Percentiles rank a stretch among this genome's conserved stretches.
Conservation (phyloP, 2,113 vertebrate genomes). For the Eubucco bourcierii region DNA sequence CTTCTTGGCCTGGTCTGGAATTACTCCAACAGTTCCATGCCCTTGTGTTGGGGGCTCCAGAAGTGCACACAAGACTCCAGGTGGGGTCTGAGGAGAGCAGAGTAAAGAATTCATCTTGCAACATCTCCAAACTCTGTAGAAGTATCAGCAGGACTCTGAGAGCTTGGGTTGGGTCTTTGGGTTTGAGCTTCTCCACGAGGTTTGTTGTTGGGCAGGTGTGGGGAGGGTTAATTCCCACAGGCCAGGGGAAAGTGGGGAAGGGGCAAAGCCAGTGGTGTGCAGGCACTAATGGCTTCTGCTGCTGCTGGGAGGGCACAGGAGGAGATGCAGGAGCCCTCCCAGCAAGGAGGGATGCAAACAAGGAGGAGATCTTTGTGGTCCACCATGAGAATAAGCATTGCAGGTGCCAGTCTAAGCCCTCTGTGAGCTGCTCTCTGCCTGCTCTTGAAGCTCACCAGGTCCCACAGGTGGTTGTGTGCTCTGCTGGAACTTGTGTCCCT, state of each 20-base stretch:
- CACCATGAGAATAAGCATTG: not conserved
- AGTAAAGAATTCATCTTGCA: not conserved
- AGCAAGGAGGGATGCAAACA: not conserved
- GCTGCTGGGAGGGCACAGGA: too few species aligned
- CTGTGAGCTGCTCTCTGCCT: not conserved
- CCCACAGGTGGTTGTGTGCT: not conserved
- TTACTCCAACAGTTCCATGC: too few species aligned
- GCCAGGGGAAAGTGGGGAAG: too few species aligned
- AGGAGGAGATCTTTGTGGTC: not conserved
- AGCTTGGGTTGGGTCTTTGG: not conserved
- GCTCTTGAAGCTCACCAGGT: not conserved
- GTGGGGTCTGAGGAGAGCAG: too few species aligned
- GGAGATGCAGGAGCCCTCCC: too few species aligned
- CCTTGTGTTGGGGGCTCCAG: too few species aligned
- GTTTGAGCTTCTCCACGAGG: not conserved
- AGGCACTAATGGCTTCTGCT: too few species aligned
- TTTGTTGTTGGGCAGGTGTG: accelerated
- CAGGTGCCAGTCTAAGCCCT: not conserved
- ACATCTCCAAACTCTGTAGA: not conserved
- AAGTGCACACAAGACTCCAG: too few species aligned
- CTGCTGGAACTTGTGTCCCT: not conserved
- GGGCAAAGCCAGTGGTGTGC: too few species aligned
- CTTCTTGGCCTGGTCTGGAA: too few species aligned
- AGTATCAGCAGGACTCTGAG: not conserved
- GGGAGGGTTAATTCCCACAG: not conserved